A percentile compares a stretch with the other conserved stretches of the same genome.
Evolutionary conservation across 2,888 invertebrate species (phyloP).

Genomic region (Ferdinandea cuprea): DNA sequence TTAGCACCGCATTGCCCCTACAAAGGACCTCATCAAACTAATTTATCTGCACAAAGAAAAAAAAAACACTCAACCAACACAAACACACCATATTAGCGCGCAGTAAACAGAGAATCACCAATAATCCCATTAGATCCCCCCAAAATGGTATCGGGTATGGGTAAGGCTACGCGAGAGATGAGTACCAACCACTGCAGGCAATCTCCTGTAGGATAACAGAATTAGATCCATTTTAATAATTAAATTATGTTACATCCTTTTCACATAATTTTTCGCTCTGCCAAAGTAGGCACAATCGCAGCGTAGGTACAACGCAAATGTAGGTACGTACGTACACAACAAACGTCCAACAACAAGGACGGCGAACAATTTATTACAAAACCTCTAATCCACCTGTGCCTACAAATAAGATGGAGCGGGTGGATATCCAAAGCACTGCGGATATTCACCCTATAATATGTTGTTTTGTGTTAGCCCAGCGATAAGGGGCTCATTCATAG

Average conservation of each 20-base stretch:
- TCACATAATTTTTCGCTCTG: conserved; percentile 36
- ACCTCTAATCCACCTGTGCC: conserved; percentile 61
- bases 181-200: conserved; percentile 4
- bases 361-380: conserved; percentile 62
- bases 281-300: not conserved
- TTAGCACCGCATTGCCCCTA: conserved; percentile 46
- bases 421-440: conserved; percentile 3
- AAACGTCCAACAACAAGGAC: conserved; percentile 32
- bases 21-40: not conserved
- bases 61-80: conserved; percentile 13
- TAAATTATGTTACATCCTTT: conserved; percentile 62
- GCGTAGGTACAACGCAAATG: no score
- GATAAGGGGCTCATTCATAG: conserved; percentile 63
- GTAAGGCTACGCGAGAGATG: no score
- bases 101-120: conserved; percentile 43
- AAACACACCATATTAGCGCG: conserved; percentile 38
- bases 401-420: conserved; percentile 2
- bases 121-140: conserved; percentile 41
- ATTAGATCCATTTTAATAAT: conserved; percentile 65
- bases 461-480: conserved; percentile 28
- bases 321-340: conserved; percentile 11
- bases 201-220: conserved; percentile 19
- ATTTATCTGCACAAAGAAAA: not conserved
- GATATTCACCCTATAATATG: not conserved
- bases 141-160: not conserved